phyloP scores from a whole-genome alignment of 2,113 vertebrate species.

The Hucho hucho region DNA sequence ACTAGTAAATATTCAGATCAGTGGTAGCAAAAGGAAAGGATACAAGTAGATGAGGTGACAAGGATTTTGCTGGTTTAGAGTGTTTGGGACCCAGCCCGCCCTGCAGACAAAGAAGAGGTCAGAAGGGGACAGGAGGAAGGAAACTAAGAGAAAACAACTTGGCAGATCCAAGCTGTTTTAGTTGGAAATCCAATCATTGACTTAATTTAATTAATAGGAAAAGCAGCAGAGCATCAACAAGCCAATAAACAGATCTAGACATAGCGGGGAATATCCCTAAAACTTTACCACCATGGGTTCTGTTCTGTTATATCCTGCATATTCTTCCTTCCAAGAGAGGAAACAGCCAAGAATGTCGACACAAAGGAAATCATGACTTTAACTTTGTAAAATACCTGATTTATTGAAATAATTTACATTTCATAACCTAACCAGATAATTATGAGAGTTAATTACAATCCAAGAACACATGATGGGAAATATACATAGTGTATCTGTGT shows the following conservation, averaged over 20 bases:
- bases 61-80: slow-evolving; percentile 19
- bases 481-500: neutral
- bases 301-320: neutral
- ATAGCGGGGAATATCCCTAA: neutral
- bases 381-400: neutral
- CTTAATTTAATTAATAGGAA: neutral
- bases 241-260: neutral
- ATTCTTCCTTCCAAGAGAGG: neutral
- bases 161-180: neutral
- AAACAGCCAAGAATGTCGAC: neutral
- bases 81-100: neutral
- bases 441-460: no score
- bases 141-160: neutral
- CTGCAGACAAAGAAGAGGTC: neutral
- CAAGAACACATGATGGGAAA: neutral
- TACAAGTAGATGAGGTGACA: slow-evolving; percentile 19
- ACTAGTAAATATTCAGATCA: neutral
- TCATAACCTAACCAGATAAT: no score
- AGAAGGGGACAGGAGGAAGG: neutral
- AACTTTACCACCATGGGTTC: neutral
- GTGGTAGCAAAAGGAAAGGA: neutral
- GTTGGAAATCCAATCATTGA: neutral
- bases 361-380: neutral
- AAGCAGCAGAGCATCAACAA: neutral
- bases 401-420: no score